These are phyloP conservation scores for Champsocephalus esox DNA, from an alignment of 2,797 vertebrate species.

Conservation along the genomic window DNA sequence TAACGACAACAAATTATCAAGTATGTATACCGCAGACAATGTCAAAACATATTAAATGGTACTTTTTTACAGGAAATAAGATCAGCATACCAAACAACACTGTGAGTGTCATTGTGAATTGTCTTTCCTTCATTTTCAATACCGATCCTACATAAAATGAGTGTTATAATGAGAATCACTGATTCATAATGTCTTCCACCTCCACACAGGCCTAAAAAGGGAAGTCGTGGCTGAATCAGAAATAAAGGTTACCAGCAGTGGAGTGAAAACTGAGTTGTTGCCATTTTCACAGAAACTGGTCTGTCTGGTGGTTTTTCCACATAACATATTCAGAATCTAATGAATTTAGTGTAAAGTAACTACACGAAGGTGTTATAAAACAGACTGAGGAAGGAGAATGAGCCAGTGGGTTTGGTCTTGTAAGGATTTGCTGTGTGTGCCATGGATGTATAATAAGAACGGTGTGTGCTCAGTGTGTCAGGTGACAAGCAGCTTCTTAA, in stretches of 20 bases:
- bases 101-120: background rate
- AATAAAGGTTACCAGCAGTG: conserved; percentile 17
- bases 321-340: background rate
- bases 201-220: conserved; percentile 32
- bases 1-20: conserved; percentile 11
- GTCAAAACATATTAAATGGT: background rate
- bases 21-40: background rate
- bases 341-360: background rate
- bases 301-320: background rate
- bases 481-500: conserved; percentile 65
- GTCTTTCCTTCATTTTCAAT: background rate
- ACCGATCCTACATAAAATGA: conserved; percentile 7
- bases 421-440: conserved; percentile 36
- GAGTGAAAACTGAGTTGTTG: conserved; percentile 5
- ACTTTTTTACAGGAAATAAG: background rate
- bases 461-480: conserved; percentile 54
- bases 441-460: no score
- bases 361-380: conserved; percentile 3
- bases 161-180: conserved; percentile 8
- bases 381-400: conserved; percentile 15
- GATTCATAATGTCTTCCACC: conserved; percentile 37
- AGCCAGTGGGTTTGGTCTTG: conserved; percentile 38
- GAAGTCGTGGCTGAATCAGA: conserved; percentile 35
- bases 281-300: conserved; percentile 18
- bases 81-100: conserved; percentile 10